These are phyloP conservation scores for Pristionchus fissidentatus DNA, from an alignment of 2,888 invertebrate species.

Conservation along the genomic window DNA sequence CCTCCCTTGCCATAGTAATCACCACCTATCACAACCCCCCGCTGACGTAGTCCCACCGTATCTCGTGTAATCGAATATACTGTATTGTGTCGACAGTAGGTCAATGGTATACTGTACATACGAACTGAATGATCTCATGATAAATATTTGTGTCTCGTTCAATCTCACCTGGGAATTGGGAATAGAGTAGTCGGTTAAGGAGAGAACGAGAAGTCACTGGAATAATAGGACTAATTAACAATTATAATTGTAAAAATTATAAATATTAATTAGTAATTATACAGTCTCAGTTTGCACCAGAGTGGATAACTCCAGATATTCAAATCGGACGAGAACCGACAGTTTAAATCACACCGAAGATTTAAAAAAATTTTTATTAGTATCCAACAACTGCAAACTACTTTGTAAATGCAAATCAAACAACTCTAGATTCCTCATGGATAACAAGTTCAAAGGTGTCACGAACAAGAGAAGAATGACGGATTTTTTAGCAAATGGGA, in stretches of 20 bases:
- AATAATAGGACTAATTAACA: no score
- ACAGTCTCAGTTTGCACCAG: no score
- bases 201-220: not conserved
- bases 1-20: not conserved
- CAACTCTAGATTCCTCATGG: not conserved
- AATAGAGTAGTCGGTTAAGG: not conserved
- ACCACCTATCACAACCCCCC: not conserved
- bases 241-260: no score
- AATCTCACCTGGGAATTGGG: conserved; percentile 2
- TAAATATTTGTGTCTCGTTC: no score
- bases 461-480: not conserved
- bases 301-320: not conserved
- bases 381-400: not conserved
- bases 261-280: no score
- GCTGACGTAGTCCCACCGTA: not conserved
- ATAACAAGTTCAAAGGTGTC: not conserved
- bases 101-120: conserved; percentile 10
- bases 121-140: conserved; percentile 14
- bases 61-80: conserved; percentile 8
- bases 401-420: not conserved
- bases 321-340: not conserved
- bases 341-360: not conserved
- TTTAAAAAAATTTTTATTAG: not conserved
- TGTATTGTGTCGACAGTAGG: not conserved
- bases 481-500: not conserved